Evolutionary conservation across 2,113 vertebrate genomes (phyloP).

Genomic region (Riparia riparia): DNA sequence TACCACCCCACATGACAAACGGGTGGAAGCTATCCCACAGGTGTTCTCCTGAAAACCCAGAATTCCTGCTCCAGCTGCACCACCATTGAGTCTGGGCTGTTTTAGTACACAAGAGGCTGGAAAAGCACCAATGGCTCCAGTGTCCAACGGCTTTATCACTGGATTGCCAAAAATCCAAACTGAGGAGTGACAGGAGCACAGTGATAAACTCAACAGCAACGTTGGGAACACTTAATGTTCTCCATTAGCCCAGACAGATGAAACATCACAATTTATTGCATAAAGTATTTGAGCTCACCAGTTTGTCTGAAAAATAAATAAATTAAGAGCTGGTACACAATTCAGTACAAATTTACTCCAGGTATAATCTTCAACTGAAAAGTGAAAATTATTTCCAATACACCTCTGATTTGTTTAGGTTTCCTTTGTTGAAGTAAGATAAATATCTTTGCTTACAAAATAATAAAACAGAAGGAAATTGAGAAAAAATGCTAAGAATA

Average conservation of each 20-base stretch:
- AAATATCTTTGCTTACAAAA: background rate
- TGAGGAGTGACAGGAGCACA: background rate
- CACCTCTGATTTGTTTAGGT: background rate
- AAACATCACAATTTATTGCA: background rate
- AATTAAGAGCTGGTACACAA: background rate
- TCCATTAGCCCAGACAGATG: background rate
- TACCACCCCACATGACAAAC: background rate
- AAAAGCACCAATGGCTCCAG: background rate
- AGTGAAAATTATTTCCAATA: background rate
- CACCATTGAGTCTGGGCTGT: rapidly evolving
- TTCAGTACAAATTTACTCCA: background rate
- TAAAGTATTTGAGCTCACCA: background rate
- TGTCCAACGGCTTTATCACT: background rate
- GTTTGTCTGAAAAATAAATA: background rate
- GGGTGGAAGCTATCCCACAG: background rate
- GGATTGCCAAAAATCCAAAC: background rate
- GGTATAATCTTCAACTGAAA: background rate
- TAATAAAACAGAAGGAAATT: background rate
- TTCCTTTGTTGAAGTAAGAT: background rate
- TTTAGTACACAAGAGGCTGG: background rate
- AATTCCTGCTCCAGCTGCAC: background rate
- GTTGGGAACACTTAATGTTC: background rate
- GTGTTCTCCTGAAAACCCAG: background rate
- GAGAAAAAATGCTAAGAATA: background rate
- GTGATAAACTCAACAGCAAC: background rate